Base-by-base conservation (phyloP, 2,113 vertebrate species). In the Gymnorhina tibicen region DNA sequence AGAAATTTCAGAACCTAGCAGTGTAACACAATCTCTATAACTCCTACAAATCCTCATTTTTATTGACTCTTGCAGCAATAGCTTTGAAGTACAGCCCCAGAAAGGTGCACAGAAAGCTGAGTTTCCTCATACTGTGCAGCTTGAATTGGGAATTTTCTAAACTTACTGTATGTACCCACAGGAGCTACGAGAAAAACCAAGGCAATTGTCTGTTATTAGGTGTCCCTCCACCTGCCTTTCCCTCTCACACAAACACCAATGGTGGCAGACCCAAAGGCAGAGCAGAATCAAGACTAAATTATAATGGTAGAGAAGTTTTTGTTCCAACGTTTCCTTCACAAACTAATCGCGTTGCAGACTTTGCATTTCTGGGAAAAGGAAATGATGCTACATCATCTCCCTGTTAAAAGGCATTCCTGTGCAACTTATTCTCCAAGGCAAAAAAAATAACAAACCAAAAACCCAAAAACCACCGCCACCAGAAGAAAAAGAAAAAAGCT, bases 381-480 rank as follows among this genome's bases (percentile, higher is more conserved):
- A 64, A 59, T 26, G 19, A 85, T 53, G 30, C 17, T 52, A 13
- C 17, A 60, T 70, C 30, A n/a, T 42, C 30, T 63, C 30, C 23
- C n/a, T 60, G 32, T 66, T 46, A 46, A 44, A 89, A 89, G 32
- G 15, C 13, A 67, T 67, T 78, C 9, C 39, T 23, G 13, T 26
- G 23, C 28, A 70, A 87, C 15, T 86, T 74, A 50, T 44, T 58
- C 23, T 50, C 21, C 44, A 59, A 58, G 12, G 8, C 14, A 6
- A 23, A 58, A 42, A 27, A 30, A n/a, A 21, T 1, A 37, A 37
- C 3, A 8, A n/a, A 56, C 10, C 5, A 42, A 49, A 69, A 73
- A 0, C 2, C 17, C 50, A n/a, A 55, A 22, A 60, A 20, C 5
- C 3, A 10, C 32, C 15, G 39, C 13, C 21, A 32, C 1, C 4